Evolutionary conservation across 1,140 invertebrate species (phyloP).

Genomic region (Drosophila repletoides): DNA sequence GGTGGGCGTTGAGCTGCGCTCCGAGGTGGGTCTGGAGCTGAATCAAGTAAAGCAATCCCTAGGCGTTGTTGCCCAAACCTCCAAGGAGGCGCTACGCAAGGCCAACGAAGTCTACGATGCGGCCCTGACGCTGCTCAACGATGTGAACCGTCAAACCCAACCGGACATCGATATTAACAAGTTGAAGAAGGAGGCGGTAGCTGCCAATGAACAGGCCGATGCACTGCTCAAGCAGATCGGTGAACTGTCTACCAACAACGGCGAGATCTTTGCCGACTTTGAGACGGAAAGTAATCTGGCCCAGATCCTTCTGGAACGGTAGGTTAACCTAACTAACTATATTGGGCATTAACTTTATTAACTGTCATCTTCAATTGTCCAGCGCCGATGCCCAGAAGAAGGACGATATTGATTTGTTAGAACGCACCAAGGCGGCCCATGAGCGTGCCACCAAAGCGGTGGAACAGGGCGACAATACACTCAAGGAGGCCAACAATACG

Average conservation of each 20-base stretch:
- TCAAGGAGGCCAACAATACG: conserved; percentile 93
- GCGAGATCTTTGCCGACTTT: conserved; percentile 64
- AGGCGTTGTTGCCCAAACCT: conserved; percentile 86
- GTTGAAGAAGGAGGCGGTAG: conserved; percentile 87
- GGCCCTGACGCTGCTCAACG: conserved; percentile 89
- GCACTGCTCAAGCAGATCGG: conserved; percentile 58
- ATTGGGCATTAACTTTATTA: not conserved
- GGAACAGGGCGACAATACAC: conserved; percentile 90
- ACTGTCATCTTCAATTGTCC: not conserved
- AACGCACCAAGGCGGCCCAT: conserved; percentile 87
- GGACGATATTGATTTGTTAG: conserved; percentile 83
- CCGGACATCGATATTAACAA: conserved; percentile 88
- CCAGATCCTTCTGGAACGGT: conserved; percentile 86
- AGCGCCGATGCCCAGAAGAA: conserved; percentile 78
- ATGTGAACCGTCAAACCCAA: conserved; percentile 89
- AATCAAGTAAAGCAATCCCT: conserved; percentile 86
- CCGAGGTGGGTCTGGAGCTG: conserved; percentile 84
- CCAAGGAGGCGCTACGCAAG: conserved; percentile 88
- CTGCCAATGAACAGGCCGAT: conserved; percentile 84
- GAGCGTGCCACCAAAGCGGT: conserved; percentile 91
- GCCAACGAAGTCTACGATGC: conserved; percentile 90
- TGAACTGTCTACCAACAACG: conserved; percentile 63
- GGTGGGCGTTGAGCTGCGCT: conserved; percentile 87
- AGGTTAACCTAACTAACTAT: conserved; percentile 83
- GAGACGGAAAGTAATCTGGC: conserved; percentile 85